Conservation (phyloP, 2,113 vertebrate genomes). For the Dermatemys mawii region DNA sequence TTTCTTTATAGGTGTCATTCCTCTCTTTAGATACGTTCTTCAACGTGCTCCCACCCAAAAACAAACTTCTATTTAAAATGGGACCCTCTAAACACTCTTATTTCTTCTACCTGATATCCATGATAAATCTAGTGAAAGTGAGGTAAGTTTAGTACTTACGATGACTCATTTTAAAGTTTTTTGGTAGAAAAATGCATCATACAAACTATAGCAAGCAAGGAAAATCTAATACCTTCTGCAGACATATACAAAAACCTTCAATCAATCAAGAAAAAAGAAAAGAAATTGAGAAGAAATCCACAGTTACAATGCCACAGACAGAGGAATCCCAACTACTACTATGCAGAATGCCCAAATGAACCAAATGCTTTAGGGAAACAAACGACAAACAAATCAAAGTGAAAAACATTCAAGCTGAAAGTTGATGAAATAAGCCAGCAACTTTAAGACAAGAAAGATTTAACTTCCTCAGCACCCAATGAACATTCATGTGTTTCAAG, state of each 20-base stretch:
- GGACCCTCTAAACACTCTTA: background rate
- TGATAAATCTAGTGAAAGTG: slow-evolving; percentile 29
- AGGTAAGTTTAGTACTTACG: background rate
- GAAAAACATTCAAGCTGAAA: slow-evolving; percentile 73
- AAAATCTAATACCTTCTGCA: slow-evolving; percentile 45
- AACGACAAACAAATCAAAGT: slow-evolving; percentile 73
- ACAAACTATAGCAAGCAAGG: background rate
- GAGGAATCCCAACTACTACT: slow-evolving; percentile 60
- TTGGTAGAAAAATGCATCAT: background rate
- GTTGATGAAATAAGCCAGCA: slow-evolving; percentile 77
- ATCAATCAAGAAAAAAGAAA: slow-evolving; percentile 23
- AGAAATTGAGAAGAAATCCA: slow-evolving; percentile 71
- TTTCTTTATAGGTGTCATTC: background rate
- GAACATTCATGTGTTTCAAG: slow-evolving; percentile 59
- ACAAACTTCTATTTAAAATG: background rate
- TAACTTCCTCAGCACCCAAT: slow-evolving; percentile 63
- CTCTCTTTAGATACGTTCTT: background rate
- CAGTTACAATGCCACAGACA: slow-evolving; percentile 71
- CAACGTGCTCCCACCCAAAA: background rate
- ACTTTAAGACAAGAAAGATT: slow-evolving; percentile 65
- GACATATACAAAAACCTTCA: slow-evolving; percentile 49
- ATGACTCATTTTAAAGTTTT: background rate
- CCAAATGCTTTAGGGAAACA: slow-evolving; percentile 72
- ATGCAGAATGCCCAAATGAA: slow-evolving; percentile 66
- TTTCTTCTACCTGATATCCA: slow-evolving; percentile 37